phyloP scores from a whole-genome alignment of 2,888 invertebrate species.

The Hermodice carunculata region DNA sequence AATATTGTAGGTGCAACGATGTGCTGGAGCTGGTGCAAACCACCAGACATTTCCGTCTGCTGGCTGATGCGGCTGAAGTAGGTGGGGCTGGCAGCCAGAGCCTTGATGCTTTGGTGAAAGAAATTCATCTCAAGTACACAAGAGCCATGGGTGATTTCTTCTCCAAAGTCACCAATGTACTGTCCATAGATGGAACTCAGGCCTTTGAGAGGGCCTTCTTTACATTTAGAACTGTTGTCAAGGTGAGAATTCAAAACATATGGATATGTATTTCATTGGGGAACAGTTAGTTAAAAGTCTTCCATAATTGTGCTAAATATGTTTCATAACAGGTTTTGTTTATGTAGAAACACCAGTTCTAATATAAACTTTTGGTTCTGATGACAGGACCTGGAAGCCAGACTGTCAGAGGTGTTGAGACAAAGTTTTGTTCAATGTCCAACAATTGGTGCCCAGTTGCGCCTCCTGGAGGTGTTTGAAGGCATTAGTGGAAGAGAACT shows the following conservation, averaged over 20 bases:
- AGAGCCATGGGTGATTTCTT: slow-evolving; percentile 65
- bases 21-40: slow-evolving; percentile 69
- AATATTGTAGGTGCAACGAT: slow-evolving; percentile 65
- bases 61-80: slow-evolving; percentile 66
- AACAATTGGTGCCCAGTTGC: slow-evolving; percentile 65
- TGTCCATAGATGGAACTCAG: slow-evolving; percentile 66
- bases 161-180: slow-evolving; percentile 59
- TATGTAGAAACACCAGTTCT: neutral
- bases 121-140: slow-evolving; percentile 65
- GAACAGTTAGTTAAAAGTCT: neutral
- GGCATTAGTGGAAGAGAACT: slow-evolving; percentile 68
- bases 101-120: slow-evolving; percentile 67
- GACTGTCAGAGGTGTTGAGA: slow-evolving; percentile 62
- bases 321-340: neutral
- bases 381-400: slow-evolving; percentile 60
- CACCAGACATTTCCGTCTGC: slow-evolving; percentile 66
- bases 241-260: slow-evolving; percentile 48
- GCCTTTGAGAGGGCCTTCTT: slow-evolving; percentile 68
- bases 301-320: neutral
- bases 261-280: neutral
- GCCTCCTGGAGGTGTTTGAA: slow-evolving; percentile 69
- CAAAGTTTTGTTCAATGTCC: slow-evolving; percentile 67
- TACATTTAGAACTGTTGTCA: slow-evolving; percentile 65
- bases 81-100: slow-evolving; percentile 68
- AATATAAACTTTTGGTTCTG: neutral